These are phyloP conservation scores for Promerops cafer DNA, from an alignment of 2,113 vertebrate species.

Conservation along the genomic window DNA sequence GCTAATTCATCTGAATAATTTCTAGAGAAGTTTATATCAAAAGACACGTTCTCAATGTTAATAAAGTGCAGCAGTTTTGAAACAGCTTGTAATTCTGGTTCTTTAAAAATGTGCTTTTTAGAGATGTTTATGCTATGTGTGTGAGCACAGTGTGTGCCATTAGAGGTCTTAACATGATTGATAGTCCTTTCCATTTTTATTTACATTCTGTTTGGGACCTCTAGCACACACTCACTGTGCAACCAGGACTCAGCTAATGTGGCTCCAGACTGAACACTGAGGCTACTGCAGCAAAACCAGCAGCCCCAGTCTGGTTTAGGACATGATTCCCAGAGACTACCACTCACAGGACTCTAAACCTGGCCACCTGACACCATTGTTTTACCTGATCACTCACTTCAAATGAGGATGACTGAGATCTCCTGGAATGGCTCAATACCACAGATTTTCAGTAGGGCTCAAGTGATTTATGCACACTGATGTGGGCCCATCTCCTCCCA, in stretches of 20 bases:
- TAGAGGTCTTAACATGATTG: not conserved
- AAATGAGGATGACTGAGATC: not conserved
- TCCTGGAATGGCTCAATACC: not conserved
- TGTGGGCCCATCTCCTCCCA: not conserved
- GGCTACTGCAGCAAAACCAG: not conserved
- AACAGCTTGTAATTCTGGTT: not conserved
- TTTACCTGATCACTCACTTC: not conserved
- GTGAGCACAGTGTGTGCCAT: not conserved
- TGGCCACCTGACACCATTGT: not conserved
- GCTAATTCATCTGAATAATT: conserved; percentile 55
- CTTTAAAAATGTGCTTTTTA: not conserved
- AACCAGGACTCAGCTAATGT: fast-evolving
- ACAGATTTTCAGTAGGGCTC: not conserved
- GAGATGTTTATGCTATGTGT: not conserved
- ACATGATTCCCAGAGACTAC: not conserved
- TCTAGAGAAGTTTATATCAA: conserved; percentile 33
- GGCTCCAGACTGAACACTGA: not conserved
- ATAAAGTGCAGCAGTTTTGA: conserved; percentile 9
- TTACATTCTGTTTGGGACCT: not conserved
- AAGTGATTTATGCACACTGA: not conserved
- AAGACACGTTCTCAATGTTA: conserved; percentile 40
- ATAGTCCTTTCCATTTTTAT: not conserved
- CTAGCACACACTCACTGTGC: not conserved
- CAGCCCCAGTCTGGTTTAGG: fast-evolving
- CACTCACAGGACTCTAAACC: not conserved